Evolutionary conservation across 2,797 vertebrate genomes (phyloP), one percentile per base, ranked within the genome.

Genomic region (Sebastes melanostomus): DNA sequence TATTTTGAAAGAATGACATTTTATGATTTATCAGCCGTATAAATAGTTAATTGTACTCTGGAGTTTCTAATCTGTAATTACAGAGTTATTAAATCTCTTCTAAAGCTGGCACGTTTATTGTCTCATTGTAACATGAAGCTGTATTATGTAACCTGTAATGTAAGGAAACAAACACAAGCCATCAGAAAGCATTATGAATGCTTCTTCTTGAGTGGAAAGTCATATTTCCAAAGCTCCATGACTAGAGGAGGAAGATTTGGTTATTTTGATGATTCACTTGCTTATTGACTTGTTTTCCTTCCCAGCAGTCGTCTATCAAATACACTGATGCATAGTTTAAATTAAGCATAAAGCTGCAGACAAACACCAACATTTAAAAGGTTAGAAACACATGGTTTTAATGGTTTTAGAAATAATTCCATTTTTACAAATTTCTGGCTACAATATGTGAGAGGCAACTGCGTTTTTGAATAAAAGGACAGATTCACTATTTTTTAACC

Each of bases 1-100:
- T 93, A 93, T 90, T 88, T 93, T 90, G 11, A 90, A 90, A 92
- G 79, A 90, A 87, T 78, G 11, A 87, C 82, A 86, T 87, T 90
- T 88, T 90, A 88, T 92, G 83, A 81, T 91, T 91, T 89, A 81
- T 82, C 63, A 73, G 70, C 61, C 91, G 83, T 92, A 86, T 80
- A 88, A 82, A 87, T 82, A 65, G 58, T 63, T 90, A 78, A 89
- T 82, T 85, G 80, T 87, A 70, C 78, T 91, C 84, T 85, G 75
- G 63, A 88, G 87, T 92, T 88, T 93, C 65, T 89, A 85, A 89
- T 86, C 83, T 87, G 74, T 90, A 74, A 90, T 84, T 82, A 83
- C 78, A 86, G 78, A 89, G 84, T 89, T 87, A 91, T 83, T 92
- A 93, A 94, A 93, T 89, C 72, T 80, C 77, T 87, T 87, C 52